These are phyloP conservation scores for Chaunax sp. DNA, from an alignment of 2,797 vertebrate species.

Conservation along the genomic window DNA sequence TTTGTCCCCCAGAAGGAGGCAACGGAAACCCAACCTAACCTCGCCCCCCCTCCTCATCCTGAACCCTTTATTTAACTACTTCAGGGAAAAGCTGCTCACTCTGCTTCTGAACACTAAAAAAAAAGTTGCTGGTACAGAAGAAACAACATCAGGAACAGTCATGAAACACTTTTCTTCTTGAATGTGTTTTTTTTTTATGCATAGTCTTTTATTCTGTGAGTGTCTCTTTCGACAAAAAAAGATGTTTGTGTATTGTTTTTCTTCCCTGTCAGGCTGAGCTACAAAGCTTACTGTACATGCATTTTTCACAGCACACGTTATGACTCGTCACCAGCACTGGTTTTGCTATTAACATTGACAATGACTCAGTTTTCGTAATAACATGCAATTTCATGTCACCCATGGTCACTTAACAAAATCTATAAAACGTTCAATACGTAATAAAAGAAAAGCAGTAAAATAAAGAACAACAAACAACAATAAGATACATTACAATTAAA, in stretches of 20 bases:
- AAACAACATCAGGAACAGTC: constrained; percentile 14
- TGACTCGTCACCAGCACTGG: background rate
- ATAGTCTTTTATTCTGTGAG: background rate
- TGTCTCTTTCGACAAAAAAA: background rate
- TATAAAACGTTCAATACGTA: no score
- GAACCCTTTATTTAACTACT: background rate
- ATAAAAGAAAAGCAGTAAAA: no score
- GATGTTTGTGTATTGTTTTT: background rate
- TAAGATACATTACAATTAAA: no score
- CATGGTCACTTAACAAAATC: no score
- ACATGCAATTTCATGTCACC: no score
- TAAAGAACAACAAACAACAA: no score
- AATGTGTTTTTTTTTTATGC: background rate
- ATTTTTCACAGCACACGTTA: background rate
- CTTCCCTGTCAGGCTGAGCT: background rate
- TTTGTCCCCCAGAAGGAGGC: constrained; percentile 62
- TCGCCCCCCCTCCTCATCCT: background rate
- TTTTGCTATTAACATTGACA: background rate
- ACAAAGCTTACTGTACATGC: no score
- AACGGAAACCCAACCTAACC: constrained; percentile 31
- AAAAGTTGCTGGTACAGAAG: background rate
- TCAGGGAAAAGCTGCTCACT: constrained; percentile 27
- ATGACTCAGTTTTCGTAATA: no score
- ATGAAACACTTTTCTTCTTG: background rate
- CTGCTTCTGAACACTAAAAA: background rate